Evolutionary conservation across 1,140 invertebrate species (phyloP).

Genomic region (Pomacea maculata): DNA sequence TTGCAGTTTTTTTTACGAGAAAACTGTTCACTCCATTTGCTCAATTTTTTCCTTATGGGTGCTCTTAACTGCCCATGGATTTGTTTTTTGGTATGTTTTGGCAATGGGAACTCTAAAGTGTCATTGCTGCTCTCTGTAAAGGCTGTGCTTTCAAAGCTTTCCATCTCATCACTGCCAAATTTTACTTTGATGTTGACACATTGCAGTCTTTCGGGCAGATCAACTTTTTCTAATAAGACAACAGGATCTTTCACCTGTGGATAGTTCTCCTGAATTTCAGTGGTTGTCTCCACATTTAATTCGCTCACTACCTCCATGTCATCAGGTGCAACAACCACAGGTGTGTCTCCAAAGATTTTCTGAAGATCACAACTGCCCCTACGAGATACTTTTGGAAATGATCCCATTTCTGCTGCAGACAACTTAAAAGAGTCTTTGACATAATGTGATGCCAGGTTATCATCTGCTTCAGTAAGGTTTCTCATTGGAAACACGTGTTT

Average conservation of each 20-base stretch:
- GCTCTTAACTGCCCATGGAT: not conserved
- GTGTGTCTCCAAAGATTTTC: not conserved
- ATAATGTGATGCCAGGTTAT: not conserved
- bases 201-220: not conserved
- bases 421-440: not conserved
- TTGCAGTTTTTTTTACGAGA: not conserved
- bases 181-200: not conserved
- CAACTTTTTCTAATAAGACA: constrained; percentile 15
- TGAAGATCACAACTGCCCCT: not conserved
- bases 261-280: not conserved
- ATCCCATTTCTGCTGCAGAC: not conserved
- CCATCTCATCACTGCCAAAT: not conserved
- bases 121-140: not conserved
- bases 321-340: constrained; percentile 6
- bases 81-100: not conserved
- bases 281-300: constrained; percentile 2
- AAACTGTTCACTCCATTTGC: not conserved
- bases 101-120: not conserved
- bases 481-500: not conserved
- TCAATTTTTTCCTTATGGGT: not conserved
- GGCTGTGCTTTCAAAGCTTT: no score
- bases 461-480: not conserved
- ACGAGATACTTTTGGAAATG: not conserved
- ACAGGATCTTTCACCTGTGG: constrained; percentile 12
- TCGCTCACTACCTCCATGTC: constrained; percentile 3